phyloP scores from a whole-genome alignment of 2,888 invertebrate species.

The Yponomeuta malinellus region DNA sequence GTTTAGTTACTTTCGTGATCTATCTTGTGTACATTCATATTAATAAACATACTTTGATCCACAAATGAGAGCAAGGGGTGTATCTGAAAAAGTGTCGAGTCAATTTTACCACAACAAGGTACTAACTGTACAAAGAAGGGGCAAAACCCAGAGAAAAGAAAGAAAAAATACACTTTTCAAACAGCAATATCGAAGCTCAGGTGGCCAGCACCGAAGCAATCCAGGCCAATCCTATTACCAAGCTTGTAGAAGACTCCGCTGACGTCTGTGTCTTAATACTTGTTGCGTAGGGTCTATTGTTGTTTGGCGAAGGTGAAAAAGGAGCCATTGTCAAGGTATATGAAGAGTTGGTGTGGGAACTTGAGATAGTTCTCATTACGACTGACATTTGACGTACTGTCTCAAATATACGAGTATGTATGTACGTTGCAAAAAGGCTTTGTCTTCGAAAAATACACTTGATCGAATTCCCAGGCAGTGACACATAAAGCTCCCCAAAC shows the following conservation, averaged over 20 bases:
- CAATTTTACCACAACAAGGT: too few relatives aligned
- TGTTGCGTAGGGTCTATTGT: neutral
- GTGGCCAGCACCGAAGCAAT: neutral
- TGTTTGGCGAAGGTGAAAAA: neutral
- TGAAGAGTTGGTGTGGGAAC: neutral
- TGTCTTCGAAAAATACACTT: too few relatives aligned
- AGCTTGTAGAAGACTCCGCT: neutral
- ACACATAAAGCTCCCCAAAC: too few relatives aligned
- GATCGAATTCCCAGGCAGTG: too few relatives aligned
- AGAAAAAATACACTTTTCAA: neutral
- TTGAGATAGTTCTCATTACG: neutral
- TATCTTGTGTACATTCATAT: too few relatives aligned
- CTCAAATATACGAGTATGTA: neutral
- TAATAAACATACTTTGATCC: too few relatives aligned
- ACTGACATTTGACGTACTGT: neutral
- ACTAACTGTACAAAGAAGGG: neutral
- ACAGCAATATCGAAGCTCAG: conserved; percentile 1
- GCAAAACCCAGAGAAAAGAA: neutral
- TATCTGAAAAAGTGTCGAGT: too few relatives aligned
- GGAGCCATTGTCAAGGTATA: neutral
- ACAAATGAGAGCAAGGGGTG: too few relatives aligned
- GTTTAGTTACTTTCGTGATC: too few relatives aligned
- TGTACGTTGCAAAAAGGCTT: too few relatives aligned
- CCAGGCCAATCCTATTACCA: neutral
- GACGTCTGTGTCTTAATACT: neutral